Base-by-base conservation (phyloP, 1,140 invertebrate genomes). In the Maconellicoccus hirsutus region DNA sequence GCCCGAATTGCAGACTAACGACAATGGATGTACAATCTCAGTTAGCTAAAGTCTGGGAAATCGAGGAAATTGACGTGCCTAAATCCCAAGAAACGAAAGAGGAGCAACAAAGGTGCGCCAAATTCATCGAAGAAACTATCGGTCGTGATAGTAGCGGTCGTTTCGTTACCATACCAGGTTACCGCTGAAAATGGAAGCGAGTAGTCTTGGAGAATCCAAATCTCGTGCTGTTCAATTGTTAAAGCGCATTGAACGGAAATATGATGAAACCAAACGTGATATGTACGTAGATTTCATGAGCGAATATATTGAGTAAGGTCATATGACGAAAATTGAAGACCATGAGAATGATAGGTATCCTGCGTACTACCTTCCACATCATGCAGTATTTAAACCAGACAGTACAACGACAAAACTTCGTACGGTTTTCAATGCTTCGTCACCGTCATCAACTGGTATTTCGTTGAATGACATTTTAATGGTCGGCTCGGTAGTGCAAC, bases 401-500 rank as follows among this genome's bases (percentile, higher is more conserved):
- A 77, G 73, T 25, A 59, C 25, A 0, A 75, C 76, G 0, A 77
- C 75, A 4, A 76, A 76, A 71, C 1, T 76, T 0, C 42, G 77
- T 0, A 66, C 75, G 0, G 76, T 78, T 0, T 78, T 76, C 66
- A 75, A 78, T 69, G 75, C 70, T 1, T 77, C 77, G 38, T 0
- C 59, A 0, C 39, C 29, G 3, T 42, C 61, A 12, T 23, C 21
- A 6, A 14, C 16, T 2, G 71, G 70, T 4, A 63, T 61, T 26
- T 71, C 71, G 7, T 27, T 74, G 14, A 74, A 74, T 69, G 70
- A 73, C 7, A 19, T 39, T 6, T 69, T 71, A n/a, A 23, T 52
- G 21, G 29, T 25, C 16, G 73, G 74, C 0, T 71, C 74, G 0
- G 75, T 73, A 38, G 12, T 71, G 69, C 71, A 71, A 75, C 75